Base-by-base conservation (phyloP, 2,888 invertebrate genomes). In the Leucophenga maculata region DNA sequence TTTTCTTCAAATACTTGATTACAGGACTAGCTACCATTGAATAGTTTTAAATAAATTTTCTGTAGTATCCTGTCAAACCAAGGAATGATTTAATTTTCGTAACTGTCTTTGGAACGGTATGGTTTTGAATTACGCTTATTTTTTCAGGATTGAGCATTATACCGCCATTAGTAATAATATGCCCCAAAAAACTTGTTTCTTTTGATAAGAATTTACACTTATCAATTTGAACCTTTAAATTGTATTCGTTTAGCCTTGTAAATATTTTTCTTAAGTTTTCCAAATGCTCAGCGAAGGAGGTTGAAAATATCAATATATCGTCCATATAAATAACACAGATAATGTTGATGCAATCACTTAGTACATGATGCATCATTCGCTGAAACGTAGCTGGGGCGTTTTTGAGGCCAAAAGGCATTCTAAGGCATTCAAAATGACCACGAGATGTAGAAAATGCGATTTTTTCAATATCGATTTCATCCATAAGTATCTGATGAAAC, bases 51-150 rank as follows among this genome's bases (percentile, higher is more conserved):
- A 72, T n/a, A 65, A n/a, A n/a, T n/a, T n/a, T n/a, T n/a, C n/a
- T n/a, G n/a, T n/a, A n/a, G n/a, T n/a, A n/a, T n/a, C n/a, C 66
- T 22, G 67, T 14, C 16, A 64, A 26, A 8, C 70, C 72, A 6
- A 68, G 48, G 20, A 72, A 72, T 1, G 62, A 64, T 59, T 69
- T 69, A 1, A 69, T 69, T 48, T 72, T 50, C 32, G 69, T 72
- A 11, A 26, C 14, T 13, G 72, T 69, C 14, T n/a, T 67, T 16
- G 70, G 70, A 9, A 72, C n/a, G 48, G 22, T 68, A 3, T 13
- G 6, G 18, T 55, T 55, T 55, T 55, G 55, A 20, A 55, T 55
- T n/a, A 11, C 16, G 18, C 55, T n/a, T 6, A 55, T 55, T 62
- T 44, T 62, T 62, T 62, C 39, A 16, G 62, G 44, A 44, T 62